Base-by-base conservation (phyloP, 2,797 vertebrate genomes). In the Macrochelys suwanniensis region DNA sequence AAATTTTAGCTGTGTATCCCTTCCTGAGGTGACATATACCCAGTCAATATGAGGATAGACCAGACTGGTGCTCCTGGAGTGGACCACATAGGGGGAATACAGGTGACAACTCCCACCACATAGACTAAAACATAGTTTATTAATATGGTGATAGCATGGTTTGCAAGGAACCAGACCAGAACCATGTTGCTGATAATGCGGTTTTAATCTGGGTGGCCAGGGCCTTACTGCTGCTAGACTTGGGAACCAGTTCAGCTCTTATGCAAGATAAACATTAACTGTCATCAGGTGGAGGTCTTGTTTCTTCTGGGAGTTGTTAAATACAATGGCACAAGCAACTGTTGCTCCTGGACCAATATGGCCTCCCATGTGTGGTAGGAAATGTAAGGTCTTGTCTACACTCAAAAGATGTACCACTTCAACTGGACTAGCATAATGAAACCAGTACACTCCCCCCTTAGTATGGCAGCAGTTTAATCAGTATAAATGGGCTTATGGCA, bases 201-300 rank as follows among this genome's bases (percentile, higher is more conserved):
- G 17, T 19, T 47, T 0, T 2, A 37, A 23, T 33, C 50, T 2
- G 0, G 7, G 59, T 56, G 84, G 89, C 25, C 0, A 2, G 74
- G 74, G 76, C 31, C 91, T 71, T 90, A 68, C 53, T 26, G 81
- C 45, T 84, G 26, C 85, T 57, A 3, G 25, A 49, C 82, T 92
- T 86, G 68, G 80, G 71, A 71, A 71, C 50, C 11, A 0, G 45
- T 0, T 0, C 23, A 0, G 0, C 49, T 84, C 47, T 84, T 31
- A 3, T 56, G 49, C 0, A 1, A 61, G 59, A 0, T 0, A 19
- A 61, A 8, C 1, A 37, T 81, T 1, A 0, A 23, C 59, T 28
- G 80, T 51, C 68, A 86, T 79, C 16, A 56, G 7, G 78, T 71
- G 71, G n/a, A 50, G 79, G 33, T 10, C 33, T 50, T 84, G 1